Conservation (phyloP, 2,888 invertebrate genomes). For the Criorhina ranunculi region DNA sequence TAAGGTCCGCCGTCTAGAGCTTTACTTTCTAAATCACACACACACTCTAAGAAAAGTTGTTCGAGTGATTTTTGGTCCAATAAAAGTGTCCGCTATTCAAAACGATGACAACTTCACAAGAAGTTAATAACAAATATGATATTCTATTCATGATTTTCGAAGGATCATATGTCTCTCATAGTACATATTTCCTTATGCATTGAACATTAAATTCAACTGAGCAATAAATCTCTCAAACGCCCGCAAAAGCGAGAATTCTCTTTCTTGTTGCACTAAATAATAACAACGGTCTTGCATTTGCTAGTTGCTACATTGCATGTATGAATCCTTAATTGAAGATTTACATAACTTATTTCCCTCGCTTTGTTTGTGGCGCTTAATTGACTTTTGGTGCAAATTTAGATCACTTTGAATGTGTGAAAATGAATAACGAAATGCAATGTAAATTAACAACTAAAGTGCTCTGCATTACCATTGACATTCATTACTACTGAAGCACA, state of each 20-base stretch:
- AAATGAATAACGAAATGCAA: conserved; percentile 21
- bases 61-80: no score
- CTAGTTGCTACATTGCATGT: not conserved
- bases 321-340: conserved; percentile 40
- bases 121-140: no score
- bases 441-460: conserved; percentile 48
- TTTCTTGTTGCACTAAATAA: conserved; percentile 17
- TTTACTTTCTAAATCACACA: no score
- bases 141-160: no score
- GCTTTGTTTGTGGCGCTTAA: conserved; percentile 27
- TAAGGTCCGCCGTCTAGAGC: no score
- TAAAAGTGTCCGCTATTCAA: no score
- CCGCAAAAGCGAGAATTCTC: not conserved
- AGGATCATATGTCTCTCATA: no score
- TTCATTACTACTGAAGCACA: conserved; percentile 51
- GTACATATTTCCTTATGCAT: no score
- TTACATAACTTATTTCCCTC: conserved; percentile 16
- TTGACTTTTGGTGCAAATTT: conserved; percentile 50
- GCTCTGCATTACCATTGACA: conserved; percentile 37
- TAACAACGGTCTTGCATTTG: conserved; percentile 5
- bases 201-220: not conserved
- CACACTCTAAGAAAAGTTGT: no score
- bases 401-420: conserved; percentile 17
- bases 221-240: not conserved
- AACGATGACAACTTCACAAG: no score